These are phyloP conservation scores for Urosaurus nigricauda DNA, from an alignment of 2,797 vertebrate genomes.

Conservation along the genomic window DNA sequence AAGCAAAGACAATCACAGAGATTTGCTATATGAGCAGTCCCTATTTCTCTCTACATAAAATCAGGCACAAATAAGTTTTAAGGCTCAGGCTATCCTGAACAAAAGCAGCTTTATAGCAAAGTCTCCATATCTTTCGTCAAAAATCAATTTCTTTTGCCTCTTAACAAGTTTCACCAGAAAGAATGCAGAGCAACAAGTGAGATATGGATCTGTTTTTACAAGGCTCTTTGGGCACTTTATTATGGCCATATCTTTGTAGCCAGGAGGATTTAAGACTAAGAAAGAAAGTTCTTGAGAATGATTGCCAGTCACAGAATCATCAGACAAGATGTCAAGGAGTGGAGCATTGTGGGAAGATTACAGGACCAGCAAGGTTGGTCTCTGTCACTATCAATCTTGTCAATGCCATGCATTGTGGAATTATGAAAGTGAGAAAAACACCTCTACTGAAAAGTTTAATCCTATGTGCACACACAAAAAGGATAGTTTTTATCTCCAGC, in stretches of 20 bases:
- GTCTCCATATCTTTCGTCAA: slow-evolving; percentile 11
- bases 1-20: neutral
- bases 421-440: slow-evolving; percentile 42
- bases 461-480: neutral
- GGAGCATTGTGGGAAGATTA: neutral
- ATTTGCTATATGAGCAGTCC: neutral
- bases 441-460: slow-evolving; percentile 22
- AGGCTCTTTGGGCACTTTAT: slow-evolving; percentile 19
- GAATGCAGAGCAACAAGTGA: slow-evolving; percentile 12
- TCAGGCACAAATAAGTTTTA: neutral
- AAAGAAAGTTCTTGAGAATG: slow-evolving; percentile 18
- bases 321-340: slow-evolving; percentile 39
- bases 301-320: neutral
- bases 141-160: slow-evolving; percentile 20
- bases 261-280: slow-evolving; percentile 23
- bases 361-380: neutral
- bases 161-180: neutral
- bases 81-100: neutral
- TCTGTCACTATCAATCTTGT: neutral
- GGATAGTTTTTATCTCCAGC: slow-evolving; percentile 4
- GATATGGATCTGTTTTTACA: slow-evolving; percentile 11
- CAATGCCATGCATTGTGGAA: slow-evolving; percentile 48
- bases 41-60: neutral
- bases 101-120: neutral
- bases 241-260: slow-evolving; percentile 23